These are phyloP conservation scores for Pterocles burchelli DNA, from an alignment of 2,113 vertebrate species.

Conservation along the genomic window DNA sequence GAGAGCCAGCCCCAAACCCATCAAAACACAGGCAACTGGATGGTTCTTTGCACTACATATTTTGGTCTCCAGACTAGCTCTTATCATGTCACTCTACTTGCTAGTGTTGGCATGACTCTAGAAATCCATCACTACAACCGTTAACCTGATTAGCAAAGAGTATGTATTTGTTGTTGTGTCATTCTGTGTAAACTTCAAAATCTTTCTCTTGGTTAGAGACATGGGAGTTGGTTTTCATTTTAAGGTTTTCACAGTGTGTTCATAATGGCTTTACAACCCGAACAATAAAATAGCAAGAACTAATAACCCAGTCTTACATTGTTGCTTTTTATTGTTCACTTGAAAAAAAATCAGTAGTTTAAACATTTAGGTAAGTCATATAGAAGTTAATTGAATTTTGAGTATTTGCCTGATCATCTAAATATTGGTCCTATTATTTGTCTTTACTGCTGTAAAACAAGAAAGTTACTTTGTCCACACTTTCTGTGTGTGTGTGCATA, in stretches of 20 bases:
- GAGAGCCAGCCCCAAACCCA: not conserved
- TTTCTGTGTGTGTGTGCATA: not conserved
- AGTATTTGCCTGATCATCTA: not conserved
- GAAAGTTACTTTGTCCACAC: not conserved
- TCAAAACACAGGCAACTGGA: not conserved
- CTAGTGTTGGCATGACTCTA: not conserved
- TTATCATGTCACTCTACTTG: not conserved
- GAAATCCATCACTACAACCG: not conserved
- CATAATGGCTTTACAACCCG: not conserved
- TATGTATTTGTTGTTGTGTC: not conserved
- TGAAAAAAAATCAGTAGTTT: not conserved
- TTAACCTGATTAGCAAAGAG: not conserved
- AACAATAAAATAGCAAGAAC: not conserved
- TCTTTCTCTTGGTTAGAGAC: not conserved
- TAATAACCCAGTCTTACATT: not conserved
- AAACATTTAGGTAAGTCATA: not conserved
- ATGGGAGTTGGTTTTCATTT: not conserved
- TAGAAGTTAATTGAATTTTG: not conserved
- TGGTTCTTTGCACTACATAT: not conserved
- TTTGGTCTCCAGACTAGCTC: not conserved
- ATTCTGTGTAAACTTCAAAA: not conserved
- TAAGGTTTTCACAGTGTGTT: not conserved
- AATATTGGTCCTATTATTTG: not conserved
- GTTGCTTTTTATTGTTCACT: not conserved
- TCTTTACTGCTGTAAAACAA: not conserved